Base-by-base conservation (phyloP, 2,797 vertebrate species). In the Austrolebias charrua region DNA sequence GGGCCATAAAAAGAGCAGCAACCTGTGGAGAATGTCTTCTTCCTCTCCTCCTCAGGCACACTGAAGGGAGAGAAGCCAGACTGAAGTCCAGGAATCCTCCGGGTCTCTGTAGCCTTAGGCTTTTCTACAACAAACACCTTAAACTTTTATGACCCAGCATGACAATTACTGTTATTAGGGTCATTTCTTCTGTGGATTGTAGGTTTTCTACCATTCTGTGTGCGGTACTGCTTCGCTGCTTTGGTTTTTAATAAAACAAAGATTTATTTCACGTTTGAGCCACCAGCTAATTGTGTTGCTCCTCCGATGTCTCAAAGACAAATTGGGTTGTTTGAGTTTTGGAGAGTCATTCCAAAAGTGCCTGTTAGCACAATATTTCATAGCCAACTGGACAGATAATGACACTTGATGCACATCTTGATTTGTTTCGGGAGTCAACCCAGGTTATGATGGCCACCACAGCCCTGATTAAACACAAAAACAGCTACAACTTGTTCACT, bases 1-100 rank as follows among this genome's bases (percentile, higher is more conserved):
- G 49, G 65, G 87, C 82, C 71, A 75, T 93, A 92, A 94, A 93
- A 89, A 76, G 57, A 73, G 77, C 35, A 69, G 76, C 59, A 78
- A 64, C 65, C 60, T 61, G 59, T 56, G 55, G 79, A 88, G 83
- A 83, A 81, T 85, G 79, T 86, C 47, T 84, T 60, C 63, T 80
- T 16, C 44, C 19, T 47, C 46, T 55, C 16, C 76, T 76, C 64
- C 63, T 69, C 63, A 49, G 75, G 74, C 68, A 49, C 60, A 72
- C 64, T 63, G 66, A 63, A n/a, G 65, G 58, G 49, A 73, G 24
- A 24, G 24, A 24, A 24, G 24, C 24, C 24, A 24, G 24, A 24
- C 24, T 58, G 3, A 73, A 83, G 85, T 83, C 77, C 76, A 80
- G 57, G 74, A 87, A 79, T 87, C 76, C 79, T 64, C 85, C 66